Percentiles rank a stretch among this genome's conserved stretches.
These are phyloP conservation scores for Coracias cyanogaster DNA, from an alignment of 2,797 vertebrate genomes.

Conservation along the genomic window DNA sequence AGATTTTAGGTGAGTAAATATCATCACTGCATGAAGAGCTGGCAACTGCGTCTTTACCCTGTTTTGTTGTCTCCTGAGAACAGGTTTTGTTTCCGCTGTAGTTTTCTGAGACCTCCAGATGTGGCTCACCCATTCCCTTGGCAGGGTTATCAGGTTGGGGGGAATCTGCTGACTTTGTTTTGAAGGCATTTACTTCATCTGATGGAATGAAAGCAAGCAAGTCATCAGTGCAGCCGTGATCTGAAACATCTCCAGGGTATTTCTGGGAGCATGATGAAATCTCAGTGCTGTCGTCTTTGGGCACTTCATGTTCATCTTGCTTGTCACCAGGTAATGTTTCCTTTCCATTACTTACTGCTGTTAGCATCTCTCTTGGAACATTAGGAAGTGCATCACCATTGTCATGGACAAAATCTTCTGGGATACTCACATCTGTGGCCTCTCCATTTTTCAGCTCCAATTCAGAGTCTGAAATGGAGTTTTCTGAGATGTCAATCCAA, in stretches of 20 bases:
- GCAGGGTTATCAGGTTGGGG: neutral
- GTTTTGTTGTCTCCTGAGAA: neutral
- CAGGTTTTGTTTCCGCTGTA: neutral
- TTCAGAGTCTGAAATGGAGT: slow-evolving; percentile 46
- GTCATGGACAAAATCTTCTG: slow-evolving; percentile 7
- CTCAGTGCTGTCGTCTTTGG: neutral
- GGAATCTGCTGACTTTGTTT: neutral
- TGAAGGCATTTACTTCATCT: neutral
- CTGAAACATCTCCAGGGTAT: neutral
- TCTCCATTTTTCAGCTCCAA: slow-evolving; percentile 18
- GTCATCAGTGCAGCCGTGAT: neutral
- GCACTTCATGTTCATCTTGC: neutral
- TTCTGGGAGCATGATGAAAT: neutral
- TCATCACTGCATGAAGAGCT: neutral
- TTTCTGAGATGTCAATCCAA: slow-evolving; percentile 40
- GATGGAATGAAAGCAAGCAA: neutral
- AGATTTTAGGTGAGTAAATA: neutral
- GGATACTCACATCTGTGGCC: slow-evolving; percentile 37
- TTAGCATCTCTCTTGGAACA: neutral
- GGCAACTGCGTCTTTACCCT: neutral
- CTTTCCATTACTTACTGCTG: neutral
- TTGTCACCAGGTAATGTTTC: neutral
- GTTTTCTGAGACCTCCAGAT: neutral
- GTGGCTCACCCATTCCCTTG: neutral
- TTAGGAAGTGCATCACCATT: neutral